These are phyloP conservation scores for Trinectes maculatus DNA, from an alignment of 2,113 vertebrate species.

Conservation along the genomic window DNA sequence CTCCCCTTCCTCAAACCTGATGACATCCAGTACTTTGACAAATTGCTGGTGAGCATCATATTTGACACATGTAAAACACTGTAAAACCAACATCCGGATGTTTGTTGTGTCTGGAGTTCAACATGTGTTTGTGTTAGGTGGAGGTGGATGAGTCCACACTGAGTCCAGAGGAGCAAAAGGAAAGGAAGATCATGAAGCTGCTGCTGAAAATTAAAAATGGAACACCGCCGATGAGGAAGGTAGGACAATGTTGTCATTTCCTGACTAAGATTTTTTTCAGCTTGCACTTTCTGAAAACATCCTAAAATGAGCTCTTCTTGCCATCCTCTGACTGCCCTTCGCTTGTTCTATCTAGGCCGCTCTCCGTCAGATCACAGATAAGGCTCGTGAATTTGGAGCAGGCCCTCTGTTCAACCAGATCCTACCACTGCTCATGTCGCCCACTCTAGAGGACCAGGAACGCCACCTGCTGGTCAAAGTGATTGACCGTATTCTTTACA, in stretches of 20 bases:
- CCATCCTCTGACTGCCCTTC: neutral
- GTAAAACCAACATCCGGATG: neutral
- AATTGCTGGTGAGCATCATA: conserved; percentile 87
- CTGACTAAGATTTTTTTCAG: neutral
- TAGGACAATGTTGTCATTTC: conserved; percentile 47
- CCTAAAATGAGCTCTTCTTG: no score
- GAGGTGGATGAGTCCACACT: conserved; percentile 98
- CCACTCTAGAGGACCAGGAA: conserved; percentile 97
- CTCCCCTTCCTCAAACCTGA: conserved; percentile 98
- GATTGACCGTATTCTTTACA: conserved; percentile 98
- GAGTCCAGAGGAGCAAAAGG: conserved; percentile 98
- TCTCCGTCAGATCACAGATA: conserved; percentile 96
- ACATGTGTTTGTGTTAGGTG: conserved; percentile 80
- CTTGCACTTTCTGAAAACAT: no score
- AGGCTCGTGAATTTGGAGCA: conserved; percentile 97
- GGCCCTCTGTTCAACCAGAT: conserved; percentile 98
- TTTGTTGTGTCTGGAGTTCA: conserved; percentile 5
- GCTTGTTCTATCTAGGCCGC: conserved; percentile 84
- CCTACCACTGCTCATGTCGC: conserved; percentile 96
- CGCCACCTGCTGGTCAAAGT: conserved; percentile 98
- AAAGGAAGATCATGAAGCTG: conserved; percentile 99
- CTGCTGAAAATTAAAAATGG: conserved; percentile 99
- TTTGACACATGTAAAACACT: neutral
- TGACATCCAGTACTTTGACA: conserved; percentile 99
- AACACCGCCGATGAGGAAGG: conserved; percentile 99